phyloP scores from a whole-genome alignment of 2,888 invertebrate genomes.

The Lasioglossum figueresi region DNA sequence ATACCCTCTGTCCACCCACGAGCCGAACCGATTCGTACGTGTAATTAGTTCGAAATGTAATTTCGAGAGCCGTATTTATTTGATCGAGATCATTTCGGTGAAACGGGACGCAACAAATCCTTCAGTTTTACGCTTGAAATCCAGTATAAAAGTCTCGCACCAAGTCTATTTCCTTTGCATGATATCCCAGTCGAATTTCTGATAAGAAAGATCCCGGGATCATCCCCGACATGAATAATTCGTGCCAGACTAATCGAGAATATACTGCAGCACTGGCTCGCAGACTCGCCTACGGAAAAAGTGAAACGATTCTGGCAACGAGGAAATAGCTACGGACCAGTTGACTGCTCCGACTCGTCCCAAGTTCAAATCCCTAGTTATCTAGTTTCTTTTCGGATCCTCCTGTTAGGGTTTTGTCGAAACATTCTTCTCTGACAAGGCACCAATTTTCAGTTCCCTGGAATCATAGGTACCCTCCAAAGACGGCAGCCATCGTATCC shows the following conservation, averaged over 20 bases:
- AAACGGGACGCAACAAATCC: background rate
- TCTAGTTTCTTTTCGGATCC: background rate
- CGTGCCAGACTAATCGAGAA: slow-evolving; percentile 32
- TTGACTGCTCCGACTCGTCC: background rate
- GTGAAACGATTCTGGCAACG: slow-evolving; percentile 1
- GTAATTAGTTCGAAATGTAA: background rate
- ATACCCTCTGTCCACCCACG: background rate
- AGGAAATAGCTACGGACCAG: background rate
- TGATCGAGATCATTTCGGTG: background rate
- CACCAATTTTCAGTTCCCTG: background rate
- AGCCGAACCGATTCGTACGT: background rate
- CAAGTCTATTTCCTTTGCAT: background rate
- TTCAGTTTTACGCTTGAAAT: background rate
- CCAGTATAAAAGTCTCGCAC: background rate
- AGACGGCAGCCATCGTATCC: too few relatives aligned
- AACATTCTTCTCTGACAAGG: background rate
- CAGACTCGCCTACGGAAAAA: background rate
- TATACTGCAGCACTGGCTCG: slow-evolving; percentile 1
- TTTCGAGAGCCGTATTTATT: background rate
- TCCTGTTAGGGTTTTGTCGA: background rate
- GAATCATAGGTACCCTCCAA: too few relatives aligned
- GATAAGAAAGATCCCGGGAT: slow-evolving; percentile 27
- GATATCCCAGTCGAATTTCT: slow-evolving; percentile 28
- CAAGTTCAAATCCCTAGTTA: background rate
- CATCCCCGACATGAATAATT: slow-evolving; percentile 43